Base-by-base conservation (phyloP, 2,113 vertebrate genomes). In the Atrichornis clamosus region DNA sequence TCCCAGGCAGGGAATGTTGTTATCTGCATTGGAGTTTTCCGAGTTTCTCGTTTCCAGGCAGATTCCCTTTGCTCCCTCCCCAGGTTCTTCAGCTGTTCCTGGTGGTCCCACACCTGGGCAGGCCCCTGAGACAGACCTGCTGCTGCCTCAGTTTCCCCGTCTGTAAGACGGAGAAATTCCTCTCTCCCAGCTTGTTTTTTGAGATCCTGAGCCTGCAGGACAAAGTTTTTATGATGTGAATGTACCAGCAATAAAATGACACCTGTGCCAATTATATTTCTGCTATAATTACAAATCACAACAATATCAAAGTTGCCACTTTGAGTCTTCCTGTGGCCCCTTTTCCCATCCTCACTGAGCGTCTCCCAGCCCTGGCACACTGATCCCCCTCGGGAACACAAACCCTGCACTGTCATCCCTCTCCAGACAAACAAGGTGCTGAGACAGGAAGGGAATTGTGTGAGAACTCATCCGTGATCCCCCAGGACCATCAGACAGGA, bases 21-120 rank as follows among this genome's bases (percentile, higher is more conserved):
- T 77, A 80, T 87, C 68, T 67, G 55, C 63, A 15, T 10, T 64
- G 76, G 69, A 64, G 90, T 83, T 94, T 53, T 49, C 28, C 2
- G 20, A 88, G 53, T 68, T 85, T 69, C 76, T 88, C 2, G n/a
- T 95, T 94, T 94, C 94, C 75, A 91, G 92, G 93, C 56, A 68
- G 44, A 23, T 77, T 58, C 46, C 13, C 37, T 44, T 39, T 41
- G 33, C 64, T 75, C 55, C 33, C 35, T 46, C n/a, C 52, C 35
- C 73, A 60, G 21, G 11, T 70, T 22, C 58, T 59, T 49, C 28
- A 41, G 58, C 44, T 76, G 4, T 18, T 41, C 72, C 41, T 1
- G 1, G 42, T 14, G 16, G 27, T 68, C 33, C 53, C 44, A 16
- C 26, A 39, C 44, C 49, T 41, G 37, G 53, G 15, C 18, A 32